Percentiles rank a stretch among this genome's conserved stretches.
These are phyloP conservation scores for Megastigmus dorsalis DNA, from an alignment of 2,888 invertebrate genomes.

Conservation along the genomic window DNA sequence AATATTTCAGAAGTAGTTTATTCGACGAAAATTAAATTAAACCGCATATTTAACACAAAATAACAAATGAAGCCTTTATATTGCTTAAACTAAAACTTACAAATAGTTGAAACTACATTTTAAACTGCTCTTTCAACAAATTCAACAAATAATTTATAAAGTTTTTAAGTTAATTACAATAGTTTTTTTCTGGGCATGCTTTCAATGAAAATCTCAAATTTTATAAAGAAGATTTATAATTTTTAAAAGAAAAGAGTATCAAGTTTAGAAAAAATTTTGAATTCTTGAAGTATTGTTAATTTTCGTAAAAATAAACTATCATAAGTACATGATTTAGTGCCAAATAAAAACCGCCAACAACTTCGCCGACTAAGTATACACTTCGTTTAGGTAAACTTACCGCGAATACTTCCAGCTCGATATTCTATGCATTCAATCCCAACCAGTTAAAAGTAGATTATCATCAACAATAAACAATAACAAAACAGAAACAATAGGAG, in stretches of 20 bases:
- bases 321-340: no score
- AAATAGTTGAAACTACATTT: neutral
- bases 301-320: neutral
- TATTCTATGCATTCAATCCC: neutral
- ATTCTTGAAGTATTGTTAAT: neutral
- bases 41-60: neutral
- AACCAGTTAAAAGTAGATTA: neutral
- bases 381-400: slow-evolving; percentile 20
- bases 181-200: neutral
- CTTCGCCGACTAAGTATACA: no score
- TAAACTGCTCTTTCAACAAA: neutral
- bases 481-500: slow-evolving; percentile 6
- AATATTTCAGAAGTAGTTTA: no score
- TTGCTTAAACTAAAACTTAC: neutral
- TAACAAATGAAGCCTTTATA: no score
- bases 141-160: neutral
- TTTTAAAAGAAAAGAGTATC: neutral
- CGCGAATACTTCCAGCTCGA: neutral
- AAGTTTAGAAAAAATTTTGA: neutral
- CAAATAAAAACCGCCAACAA: no score
- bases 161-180: neutral
- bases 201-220: slow-evolving; percentile 3
- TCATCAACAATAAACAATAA: neutral
- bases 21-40: neutral
- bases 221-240: neutral